Percentiles rank a stretch among this genome's conserved stretches.
These are phyloP conservation scores for Cactoblastis cactorum DNA, from an alignment of 2,888 invertebrate species.

Conservation along the genomic window DNA sequence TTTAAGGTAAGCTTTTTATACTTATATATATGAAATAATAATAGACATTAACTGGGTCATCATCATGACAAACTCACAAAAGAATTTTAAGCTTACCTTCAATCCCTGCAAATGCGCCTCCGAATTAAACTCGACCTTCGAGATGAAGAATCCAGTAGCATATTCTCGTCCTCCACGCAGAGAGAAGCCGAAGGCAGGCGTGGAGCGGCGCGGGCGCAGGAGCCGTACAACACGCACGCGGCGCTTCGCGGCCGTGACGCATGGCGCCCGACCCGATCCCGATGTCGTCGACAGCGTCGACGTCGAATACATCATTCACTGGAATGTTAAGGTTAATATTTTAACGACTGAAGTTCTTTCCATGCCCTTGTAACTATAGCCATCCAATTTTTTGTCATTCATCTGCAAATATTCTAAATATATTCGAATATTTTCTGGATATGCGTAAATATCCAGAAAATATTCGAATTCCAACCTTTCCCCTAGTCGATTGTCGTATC, in stretches of 20 bases:
- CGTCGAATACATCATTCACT: conserved; percentile 54
- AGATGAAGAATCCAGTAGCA: conserved; percentile 95
- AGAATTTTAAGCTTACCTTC: conserved; percentile 81
- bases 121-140: conserved; percentile 91
- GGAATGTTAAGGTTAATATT: background rate
- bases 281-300: conserved; percentile 65
- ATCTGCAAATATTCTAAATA: too few relatives aligned
- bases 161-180: conserved; percentile 93
- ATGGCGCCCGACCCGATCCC: conserved; percentile 50
- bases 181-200: conserved; percentile 88
- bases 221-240: conserved; percentile 65
- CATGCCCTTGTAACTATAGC: background rate
- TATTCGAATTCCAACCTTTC: too few relatives aligned
- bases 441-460: too few relatives aligned
- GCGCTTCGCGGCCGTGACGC: conserved; percentile 43
- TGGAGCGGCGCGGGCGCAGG: conserved; percentile 62
- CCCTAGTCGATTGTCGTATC: too few relatives aligned
- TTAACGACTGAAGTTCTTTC: background rate
- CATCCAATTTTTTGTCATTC: background rate
- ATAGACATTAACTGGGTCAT: too few relatives aligned
- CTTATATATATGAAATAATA: too few relatives aligned
- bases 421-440: too few relatives aligned
- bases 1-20: too few relatives aligned
- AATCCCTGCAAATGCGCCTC: conserved; percentile 93
- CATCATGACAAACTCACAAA: too few relatives aligned